phyloP scores from a whole-genome alignment of 2,888 invertebrate species.

The Heliconius cydno region DNA sequence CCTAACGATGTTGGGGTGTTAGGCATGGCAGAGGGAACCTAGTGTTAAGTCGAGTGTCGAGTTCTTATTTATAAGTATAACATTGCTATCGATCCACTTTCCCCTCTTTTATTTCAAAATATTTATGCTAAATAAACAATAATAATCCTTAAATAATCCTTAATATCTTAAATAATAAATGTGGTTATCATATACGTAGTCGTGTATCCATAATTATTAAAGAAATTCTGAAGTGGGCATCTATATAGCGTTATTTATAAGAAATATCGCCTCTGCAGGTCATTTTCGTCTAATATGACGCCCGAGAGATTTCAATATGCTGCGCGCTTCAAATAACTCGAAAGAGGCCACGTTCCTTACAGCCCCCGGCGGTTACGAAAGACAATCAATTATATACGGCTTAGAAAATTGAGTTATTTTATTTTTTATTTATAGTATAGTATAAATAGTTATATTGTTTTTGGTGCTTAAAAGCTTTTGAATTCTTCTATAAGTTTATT shows the following conservation, averaged over 20 bases:
- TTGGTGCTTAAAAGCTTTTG: not conserved
- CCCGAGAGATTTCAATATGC: constrained; percentile 77
- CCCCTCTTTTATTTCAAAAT: no score
- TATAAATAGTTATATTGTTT: not conserved
- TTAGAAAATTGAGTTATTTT: constrained; percentile 68
- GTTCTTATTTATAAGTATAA: no score
- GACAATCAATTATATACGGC: constrained; percentile 71
- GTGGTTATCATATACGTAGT: not conserved
- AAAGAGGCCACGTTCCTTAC: constrained; percentile 61
- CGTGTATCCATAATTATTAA: constrained; percentile 1
- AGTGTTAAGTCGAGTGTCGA: no score
- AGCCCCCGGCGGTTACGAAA: constrained; percentile 55
- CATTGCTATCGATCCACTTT: no score
- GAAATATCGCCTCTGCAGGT: constrained; percentile 56
- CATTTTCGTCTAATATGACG: constrained; percentile 72
- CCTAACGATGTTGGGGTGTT: no score
- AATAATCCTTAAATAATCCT: no score
- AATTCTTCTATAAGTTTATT: not conserved
- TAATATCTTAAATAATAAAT: not conserved
- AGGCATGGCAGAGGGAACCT: no score
- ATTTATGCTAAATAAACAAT: no score
- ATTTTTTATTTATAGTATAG: constrained; percentile 28
- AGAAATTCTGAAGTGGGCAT: constrained; percentile 13
- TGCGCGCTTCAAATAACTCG: constrained; percentile 76
- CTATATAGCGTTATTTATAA: constrained; percentile 11